phyloP scores from a whole-genome alignment of 2,888 invertebrate genomes.

The Hyposoter dolosus region DNA sequence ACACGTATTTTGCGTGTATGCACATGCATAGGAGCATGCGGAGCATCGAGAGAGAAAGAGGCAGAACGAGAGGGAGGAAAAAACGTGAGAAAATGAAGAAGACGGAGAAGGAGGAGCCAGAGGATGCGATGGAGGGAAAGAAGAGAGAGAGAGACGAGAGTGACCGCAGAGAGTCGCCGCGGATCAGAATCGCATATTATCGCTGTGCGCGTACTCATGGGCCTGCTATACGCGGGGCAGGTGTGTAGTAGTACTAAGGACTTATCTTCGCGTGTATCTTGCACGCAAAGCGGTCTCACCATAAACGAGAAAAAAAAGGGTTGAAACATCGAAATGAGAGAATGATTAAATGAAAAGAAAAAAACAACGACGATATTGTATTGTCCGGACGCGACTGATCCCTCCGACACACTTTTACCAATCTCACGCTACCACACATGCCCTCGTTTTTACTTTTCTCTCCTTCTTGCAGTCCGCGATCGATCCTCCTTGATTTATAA shows the following conservation, averaged over 20 bases:
- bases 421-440: not conserved
- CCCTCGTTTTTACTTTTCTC: not conserved
- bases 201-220: slow-evolving; percentile 70
- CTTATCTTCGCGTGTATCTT: slow-evolving; percentile 70
- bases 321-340: not conserved
- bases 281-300: slow-evolving; percentile 65
- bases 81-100: too few species aligned
- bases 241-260: slow-evolving; percentile 48
- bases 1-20: slow-evolving; percentile 6
- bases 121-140: slow-evolving; percentile 59
- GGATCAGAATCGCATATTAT: slow-evolving; percentile 83
- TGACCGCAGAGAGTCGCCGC: slow-evolving; percentile 76
- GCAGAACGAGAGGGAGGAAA: too few species aligned
- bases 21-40: slow-evolving; percentile 32
- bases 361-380: not conserved
- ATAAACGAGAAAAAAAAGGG: slow-evolving; percentile 31
- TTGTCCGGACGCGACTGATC: slow-evolving; percentile 6
- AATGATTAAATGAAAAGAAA: slow-evolving; percentile 3
- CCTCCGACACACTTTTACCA: not conserved
- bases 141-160: slow-evolving; percentile 64
- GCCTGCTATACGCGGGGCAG: slow-evolving; percentile 62
- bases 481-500: not conserved
- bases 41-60: too few species aligned
- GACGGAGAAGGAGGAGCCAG: slow-evolving; percentile 6
- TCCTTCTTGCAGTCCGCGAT: not conserved